These are phyloP conservation scores for Pelodiscus sinensis DNA, from an alignment of 2,113 vertebrate genomes.

Conservation along the genomic window DNA sequence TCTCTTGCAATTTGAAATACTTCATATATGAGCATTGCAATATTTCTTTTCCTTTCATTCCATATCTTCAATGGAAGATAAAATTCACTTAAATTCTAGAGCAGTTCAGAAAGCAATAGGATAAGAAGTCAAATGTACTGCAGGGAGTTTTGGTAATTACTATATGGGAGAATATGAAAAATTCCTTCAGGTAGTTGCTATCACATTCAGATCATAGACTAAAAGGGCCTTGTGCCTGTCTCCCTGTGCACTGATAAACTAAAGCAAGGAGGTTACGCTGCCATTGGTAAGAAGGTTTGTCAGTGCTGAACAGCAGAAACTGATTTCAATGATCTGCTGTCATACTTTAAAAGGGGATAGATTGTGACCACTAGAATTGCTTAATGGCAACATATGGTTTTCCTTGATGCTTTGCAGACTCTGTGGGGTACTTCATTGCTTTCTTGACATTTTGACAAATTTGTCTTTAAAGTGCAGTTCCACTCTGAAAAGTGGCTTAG, in stretches of 20 bases:
- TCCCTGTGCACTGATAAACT: not conserved
- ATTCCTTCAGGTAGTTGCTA: not conserved
- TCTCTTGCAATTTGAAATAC: not conserved
- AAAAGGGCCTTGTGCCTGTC: not conserved
- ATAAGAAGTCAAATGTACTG: not conserved
- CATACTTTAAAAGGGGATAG: not conserved
- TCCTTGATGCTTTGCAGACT: not conserved
- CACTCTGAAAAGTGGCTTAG: constrained; percentile 16
- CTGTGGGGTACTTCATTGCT: constrained; percentile 20
- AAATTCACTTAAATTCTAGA: not conserved
- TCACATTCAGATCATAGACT: accelerated
- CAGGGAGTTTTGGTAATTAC: not conserved
- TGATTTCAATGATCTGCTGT: not conserved
- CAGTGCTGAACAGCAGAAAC: not conserved
- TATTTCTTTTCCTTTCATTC: not conserved
- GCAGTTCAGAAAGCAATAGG: not conserved
- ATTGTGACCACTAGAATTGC: not conserved
- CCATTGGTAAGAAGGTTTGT: not conserved
- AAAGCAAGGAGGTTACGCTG: not conserved
- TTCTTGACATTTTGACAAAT: constrained; percentile 56
- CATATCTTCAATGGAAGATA: not conserved
- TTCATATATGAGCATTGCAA: not conserved
- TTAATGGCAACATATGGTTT: constrained; percentile 4
- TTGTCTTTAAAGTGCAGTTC: constrained; percentile 34
- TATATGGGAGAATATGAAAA: not conserved